Base-by-base conservation (phyloP, 2,888 invertebrate species). In the Eupithecia insigniata region DNA sequence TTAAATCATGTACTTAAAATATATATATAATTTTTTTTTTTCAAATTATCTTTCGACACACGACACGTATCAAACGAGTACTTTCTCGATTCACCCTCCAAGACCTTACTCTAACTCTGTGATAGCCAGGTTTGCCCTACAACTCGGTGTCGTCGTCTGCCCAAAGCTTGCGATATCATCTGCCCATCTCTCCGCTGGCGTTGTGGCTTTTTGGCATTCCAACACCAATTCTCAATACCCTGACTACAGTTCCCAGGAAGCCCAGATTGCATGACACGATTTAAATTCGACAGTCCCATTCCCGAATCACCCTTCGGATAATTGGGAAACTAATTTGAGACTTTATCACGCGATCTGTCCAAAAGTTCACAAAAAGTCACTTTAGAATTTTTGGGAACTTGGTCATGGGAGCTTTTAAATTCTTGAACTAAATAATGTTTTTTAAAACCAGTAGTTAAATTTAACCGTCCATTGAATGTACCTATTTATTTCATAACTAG, bases 301-400 rank as follows among this genome's bases (percentile, higher is more conserved):
- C 90, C 85, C 86, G 73, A 79, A 75, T 81, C 78, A 85, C 89
- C 89, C 89, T 89, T 88, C 66, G 66, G 85, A 86, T 87, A 87
- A 89, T 90, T 90, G 89, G 81, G 79, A 80, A 85, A 86, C 89
- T 90, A 91, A 91, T 92, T 91, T 88, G 82, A 81, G 78, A 81
- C 80, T 82, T 84, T 78, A 86, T 85, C 92, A 92, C 91, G 92
- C 92, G 87, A 92, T 87, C 70, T 73, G 73, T 76, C 70, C 66
- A 74, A 55, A 72, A 75, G 16, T 71, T 64, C 12, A 74, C 73
- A 69, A 71, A 69, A 73, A 74, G 32, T 22, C 14, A 34, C 12
- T 67, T 32, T 28, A 46, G 62, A 70, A 66, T 74, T 70, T 67
- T 70, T 6, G 60, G 51, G 28, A 34, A 66, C 32, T 43, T 70